Evolutionary conservation across 2,888 invertebrate genomes (phyloP), one percentile per base, ranked within the genome.

Genomic region (Drosophila quinaria): DNA sequence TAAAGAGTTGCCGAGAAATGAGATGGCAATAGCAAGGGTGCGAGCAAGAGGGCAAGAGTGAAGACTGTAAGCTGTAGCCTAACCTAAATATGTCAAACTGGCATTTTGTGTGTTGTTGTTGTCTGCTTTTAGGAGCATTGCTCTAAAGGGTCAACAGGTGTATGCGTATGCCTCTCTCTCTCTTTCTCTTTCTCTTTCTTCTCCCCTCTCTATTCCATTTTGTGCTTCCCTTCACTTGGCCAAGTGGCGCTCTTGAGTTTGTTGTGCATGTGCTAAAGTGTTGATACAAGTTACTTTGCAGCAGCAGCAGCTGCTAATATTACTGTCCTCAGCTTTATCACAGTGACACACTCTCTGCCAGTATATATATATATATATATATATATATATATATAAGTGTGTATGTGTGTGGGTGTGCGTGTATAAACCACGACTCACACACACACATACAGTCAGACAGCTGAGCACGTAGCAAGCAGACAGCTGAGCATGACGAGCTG

Each of bases 241-340:
- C 70, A 73, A 84, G 84, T 84, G 82, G 62, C 61, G 60, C 73
- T 75, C 85, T 80, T 84, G 49, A 83, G 74, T 59, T 52, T 69
- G 66, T 29, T 62, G 56, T 85, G 85, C 74, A 87, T 85, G 82
- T 82, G 84, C 84, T 87, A 84, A 84, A 84, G 87, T 82, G 84
- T 84, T 87, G 84, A 84, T 84, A 82, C 84, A 80, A 87, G 84
- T 87, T 82, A 84, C 84, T 84, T 87, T 47, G 46, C 70, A 60
- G 55, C 51, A 60, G 55, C 51, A 56, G 54, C 58, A 54, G 54
- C 66, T 60, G 74, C 70, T 61, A 64, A 67, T 69, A 70, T 64
- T 70, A 74, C 78, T 78, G 74, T 70, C 70, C 65, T 71, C 56
- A 60, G 80, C 60, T 75, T 63, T 79, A 76, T 76, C 81, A 80